Conservation (phyloP, 30 jellyfish, hydroid and myxozoan species). For the Rhopilema esculentum region DNA sequence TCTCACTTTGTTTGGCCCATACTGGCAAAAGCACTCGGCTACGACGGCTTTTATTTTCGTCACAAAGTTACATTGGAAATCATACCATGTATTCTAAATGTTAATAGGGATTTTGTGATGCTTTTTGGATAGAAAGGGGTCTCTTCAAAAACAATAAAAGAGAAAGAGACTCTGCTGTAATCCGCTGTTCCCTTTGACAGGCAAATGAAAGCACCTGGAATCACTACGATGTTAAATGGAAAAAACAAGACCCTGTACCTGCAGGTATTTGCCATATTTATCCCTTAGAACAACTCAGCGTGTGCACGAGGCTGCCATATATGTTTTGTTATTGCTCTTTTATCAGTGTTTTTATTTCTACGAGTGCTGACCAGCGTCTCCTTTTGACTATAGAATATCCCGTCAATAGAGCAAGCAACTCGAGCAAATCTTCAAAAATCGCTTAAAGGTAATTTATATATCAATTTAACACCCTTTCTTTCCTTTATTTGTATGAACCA, state of each 20-base stretch:
- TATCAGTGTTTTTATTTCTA: neutral
- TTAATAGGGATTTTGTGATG: neutral
- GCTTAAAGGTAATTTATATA: conserved; percentile 49
- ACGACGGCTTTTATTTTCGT: neutral
- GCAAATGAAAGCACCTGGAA: conserved; percentile 91
- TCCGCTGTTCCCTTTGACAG: conserved; percentile 26
- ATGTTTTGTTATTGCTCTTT: neutral
- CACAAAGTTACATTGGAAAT: neutral
- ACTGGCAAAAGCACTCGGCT: neutral
- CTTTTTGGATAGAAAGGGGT: neutral
- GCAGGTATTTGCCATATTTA: conserved; percentile 62
- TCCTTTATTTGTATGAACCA: no score
- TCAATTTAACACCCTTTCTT: no score
- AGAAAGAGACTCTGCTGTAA: neutral
- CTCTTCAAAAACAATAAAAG: neutral
- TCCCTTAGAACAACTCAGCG: no score
- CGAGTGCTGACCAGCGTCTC: neutral
- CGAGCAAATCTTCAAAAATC: conserved; percentile 56
- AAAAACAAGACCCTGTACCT: conserved; percentile 83
- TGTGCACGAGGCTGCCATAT: no score
- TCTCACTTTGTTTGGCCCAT: neutral
- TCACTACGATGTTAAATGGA: conserved; percentile 77
- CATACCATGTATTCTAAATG: neutral
- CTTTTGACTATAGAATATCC: conserved; percentile 61
- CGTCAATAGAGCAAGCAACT: conserved; percentile 81